Evolutionary conservation across 2,888 invertebrate species (phyloP), one percentile per base, ranked within the genome.

Genomic region (Empis stercorea): DNA sequence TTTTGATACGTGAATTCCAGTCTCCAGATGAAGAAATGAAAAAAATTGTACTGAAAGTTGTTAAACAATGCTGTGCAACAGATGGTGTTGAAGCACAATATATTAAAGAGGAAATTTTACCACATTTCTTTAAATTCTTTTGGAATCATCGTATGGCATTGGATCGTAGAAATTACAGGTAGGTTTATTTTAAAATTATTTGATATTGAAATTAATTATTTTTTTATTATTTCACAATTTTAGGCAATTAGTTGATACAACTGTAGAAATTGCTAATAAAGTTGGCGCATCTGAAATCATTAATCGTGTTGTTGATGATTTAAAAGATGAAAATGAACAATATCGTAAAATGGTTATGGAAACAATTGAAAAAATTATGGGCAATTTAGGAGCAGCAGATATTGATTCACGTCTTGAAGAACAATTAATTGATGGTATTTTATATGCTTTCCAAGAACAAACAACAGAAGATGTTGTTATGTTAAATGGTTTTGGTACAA

Each of bases 341-440:
- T 99, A 99, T 70, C 79, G 99, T 51, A 99, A 99, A 74, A 99
- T 99, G 99, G 99, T 99, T 3, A 99, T 99, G 95, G 99, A 99
- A 70, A 97, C 96, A 0, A 97, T 99, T 49, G 99, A 99, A 66
- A 97, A 97, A 71, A 95, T 96, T 48, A 91, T 97, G 80, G 92
- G 89, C 4, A 95, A 94, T 70, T 75, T 97, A 51, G 99, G 99
- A 15, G 95, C 97, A 0, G 92, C 95, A 0, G 99, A 99, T 63
- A 95, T 99, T 44, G 99, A 99, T 70, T 93, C 95, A 0, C 79
- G 97, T 39, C 73, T 99, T 4, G 99, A 99, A 67, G 99, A 99
- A 71, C 97, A 97, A 61, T 80, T 99, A 30, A 99, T 99, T 66
- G 99, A 99, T 64, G 99, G 99, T 57, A 97, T 99, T 56, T 73